Percentiles rank a stretch among this genome's conserved stretches.
Evolutionary conservation across 2,797 vertebrate species (phyloP).

Genomic region (Meriones psammophilus): DNA sequence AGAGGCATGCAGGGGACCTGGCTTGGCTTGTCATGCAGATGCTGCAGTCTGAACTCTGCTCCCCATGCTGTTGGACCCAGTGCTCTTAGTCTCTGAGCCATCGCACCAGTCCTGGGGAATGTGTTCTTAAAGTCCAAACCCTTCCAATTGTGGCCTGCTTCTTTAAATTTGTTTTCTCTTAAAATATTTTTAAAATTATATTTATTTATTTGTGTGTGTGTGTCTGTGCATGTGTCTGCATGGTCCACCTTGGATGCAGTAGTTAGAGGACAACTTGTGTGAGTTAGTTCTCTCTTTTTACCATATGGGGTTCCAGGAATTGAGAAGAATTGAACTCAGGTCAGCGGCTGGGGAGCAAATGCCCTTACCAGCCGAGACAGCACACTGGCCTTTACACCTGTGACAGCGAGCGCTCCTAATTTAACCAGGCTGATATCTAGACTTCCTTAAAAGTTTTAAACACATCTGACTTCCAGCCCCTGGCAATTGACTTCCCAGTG

Average conservation of each 20-base stretch:
- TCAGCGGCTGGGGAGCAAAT: not conserved
- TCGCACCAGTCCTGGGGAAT: not conserved
- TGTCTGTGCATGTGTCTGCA: not conserved
- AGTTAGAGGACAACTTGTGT: not conserved
- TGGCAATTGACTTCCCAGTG: slow-evolving; percentile 7
- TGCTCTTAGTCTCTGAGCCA: not conserved
- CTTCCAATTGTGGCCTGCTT: not conserved
- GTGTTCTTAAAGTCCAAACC: not conserved
- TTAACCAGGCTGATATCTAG: slow-evolving; percentile 35
- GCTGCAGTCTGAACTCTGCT: not conserved
- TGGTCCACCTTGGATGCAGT: no score
- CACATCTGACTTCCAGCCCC: not conserved
- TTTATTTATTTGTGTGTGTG: no score
- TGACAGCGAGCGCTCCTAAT: not conserved
- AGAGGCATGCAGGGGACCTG: not conserved
- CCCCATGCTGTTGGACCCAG: not conserved
- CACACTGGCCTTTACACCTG: not conserved
- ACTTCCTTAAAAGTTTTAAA: slow-evolving; percentile 25
- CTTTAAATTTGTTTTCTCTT: slow-evolving; percentile 35
- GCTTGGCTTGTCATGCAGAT: not conserved
- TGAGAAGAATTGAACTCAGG: not conserved
- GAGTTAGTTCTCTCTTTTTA: not conserved
- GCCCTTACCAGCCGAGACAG: not conserved
- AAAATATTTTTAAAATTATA: not conserved
- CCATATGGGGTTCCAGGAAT: not conserved